Percentiles rank a stretch among this genome's conserved stretches.
Conservation (phyloP, 2,797 vertebrate species). For the Poeciliopsis gracilis region DNA sequence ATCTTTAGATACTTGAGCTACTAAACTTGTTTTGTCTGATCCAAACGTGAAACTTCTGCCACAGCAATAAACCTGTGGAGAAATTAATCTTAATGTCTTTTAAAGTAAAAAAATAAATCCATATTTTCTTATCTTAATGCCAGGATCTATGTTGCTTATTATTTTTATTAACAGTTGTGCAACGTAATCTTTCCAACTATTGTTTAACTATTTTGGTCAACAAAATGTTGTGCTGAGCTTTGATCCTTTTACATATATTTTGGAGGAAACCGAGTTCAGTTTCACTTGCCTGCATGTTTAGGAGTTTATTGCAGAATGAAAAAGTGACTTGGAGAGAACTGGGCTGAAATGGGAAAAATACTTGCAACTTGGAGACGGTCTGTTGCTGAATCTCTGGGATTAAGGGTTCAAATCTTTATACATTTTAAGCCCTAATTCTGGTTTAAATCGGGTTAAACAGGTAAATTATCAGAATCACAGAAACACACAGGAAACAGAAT, state of each 20-base stretch:
- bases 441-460: neutral
- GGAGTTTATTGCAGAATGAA: too few species aligned
- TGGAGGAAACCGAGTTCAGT: neutral
- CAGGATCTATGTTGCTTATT: neutral
- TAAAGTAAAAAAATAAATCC: neutral
- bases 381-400: neutral
- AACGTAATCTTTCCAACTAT: neutral
- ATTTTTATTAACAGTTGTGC: neutral
- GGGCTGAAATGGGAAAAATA: neutral
- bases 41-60: neutral
- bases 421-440: neutral
- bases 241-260: neutral
- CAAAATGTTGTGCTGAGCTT: neutral
- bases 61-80: neutral
- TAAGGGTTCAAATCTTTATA: neutral
- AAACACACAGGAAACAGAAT: neutral
- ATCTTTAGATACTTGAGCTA: neutral
- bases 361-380: neutral
- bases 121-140: neutral
- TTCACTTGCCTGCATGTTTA: neutral
- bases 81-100: neutral
- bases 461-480: neutral
- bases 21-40: neutral
- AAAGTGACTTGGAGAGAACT: neutral
- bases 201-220: neutral